Conservation (phyloP, 2,888 invertebrate species). For the Tipula vernalis region DNA sequence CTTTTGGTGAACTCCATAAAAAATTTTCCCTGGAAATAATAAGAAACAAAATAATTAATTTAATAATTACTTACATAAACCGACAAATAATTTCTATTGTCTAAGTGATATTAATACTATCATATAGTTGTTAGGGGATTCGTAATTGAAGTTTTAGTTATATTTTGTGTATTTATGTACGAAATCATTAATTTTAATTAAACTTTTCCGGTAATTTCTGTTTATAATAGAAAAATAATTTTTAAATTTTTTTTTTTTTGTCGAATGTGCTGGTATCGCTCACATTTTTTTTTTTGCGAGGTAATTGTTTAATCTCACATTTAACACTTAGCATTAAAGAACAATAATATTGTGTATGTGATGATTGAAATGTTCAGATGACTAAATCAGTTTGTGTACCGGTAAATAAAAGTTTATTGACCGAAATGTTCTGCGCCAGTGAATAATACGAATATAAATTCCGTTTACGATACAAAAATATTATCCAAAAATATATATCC, state of each 20-base stretch:
- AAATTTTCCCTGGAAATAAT: not conserved
- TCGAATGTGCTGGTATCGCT: not conserved
- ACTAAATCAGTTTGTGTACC: no score
- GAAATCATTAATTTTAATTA: not conserved
- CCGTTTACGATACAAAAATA: no score
- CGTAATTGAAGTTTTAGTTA: not conserved
- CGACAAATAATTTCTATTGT: no score
- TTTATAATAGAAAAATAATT: not conserved
- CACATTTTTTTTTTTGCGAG: not conserved
- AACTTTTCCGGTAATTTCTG: not conserved
- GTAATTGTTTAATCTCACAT: not conserved
- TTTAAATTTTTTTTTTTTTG: not conserved
- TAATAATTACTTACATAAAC: not conserved
- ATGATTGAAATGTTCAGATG: no score
- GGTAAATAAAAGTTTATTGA: no score
- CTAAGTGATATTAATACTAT: not conserved
- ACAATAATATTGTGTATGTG: no score
- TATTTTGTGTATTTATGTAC: not conserved
- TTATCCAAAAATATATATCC: no score
- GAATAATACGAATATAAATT: no score
- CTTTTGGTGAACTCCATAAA: not conserved
- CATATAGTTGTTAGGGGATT: not conserved
- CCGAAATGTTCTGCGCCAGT: no score
- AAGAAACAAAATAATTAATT: not conserved
- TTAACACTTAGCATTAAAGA: no score